Percentiles rank a stretch among this genome's conserved stretches.
These are phyloP conservation scores for Distichodus sexfasciatus DNA, from an alignment of 2,797 vertebrate species.

Conservation along the genomic window DNA sequence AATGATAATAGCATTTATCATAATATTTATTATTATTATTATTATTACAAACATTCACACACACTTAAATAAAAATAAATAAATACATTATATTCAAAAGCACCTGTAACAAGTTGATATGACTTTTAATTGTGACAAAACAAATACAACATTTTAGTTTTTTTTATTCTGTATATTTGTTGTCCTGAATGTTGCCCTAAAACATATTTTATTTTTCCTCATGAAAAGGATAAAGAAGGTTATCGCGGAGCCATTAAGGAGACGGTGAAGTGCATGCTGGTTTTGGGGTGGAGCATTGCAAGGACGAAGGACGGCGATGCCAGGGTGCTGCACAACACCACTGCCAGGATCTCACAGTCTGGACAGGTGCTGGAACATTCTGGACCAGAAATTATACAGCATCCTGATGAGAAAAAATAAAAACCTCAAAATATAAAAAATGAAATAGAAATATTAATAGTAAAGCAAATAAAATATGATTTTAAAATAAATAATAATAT, in stretches of 20 bases:
- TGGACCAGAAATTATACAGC: neutral
- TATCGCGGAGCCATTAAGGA: constrained; percentile 93
- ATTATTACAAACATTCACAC: no score
- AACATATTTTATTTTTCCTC: neutral
- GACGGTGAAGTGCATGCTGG: constrained; percentile 90
- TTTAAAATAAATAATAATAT: no score
- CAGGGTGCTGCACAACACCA: constrained; percentile 76
- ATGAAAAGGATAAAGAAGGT: constrained; percentile 87
- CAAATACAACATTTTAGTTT: no score
- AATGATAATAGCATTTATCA: neutral
- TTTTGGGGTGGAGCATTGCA: constrained; percentile 91
- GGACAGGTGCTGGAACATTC: constrained; percentile 78
- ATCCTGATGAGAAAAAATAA: no score
- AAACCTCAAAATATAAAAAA: neutral
- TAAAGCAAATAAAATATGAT: no score
- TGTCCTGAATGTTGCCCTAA: neutral
- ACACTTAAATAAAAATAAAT: no score
- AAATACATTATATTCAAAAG: no score
- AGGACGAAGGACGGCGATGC: constrained; percentile 85
- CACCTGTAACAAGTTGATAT: no score
- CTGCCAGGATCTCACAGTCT: constrained; percentile 85
- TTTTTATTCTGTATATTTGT: neutral
- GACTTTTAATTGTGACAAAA: no score
- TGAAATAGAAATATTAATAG: no score
- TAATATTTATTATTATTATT: neutral